Percentiles rank a stretch among this genome's conserved stretches.
These are phyloP conservation scores for Pipra filicauda DNA, from an alignment of 2,113 vertebrate species.

Conservation along the genomic window DNA sequence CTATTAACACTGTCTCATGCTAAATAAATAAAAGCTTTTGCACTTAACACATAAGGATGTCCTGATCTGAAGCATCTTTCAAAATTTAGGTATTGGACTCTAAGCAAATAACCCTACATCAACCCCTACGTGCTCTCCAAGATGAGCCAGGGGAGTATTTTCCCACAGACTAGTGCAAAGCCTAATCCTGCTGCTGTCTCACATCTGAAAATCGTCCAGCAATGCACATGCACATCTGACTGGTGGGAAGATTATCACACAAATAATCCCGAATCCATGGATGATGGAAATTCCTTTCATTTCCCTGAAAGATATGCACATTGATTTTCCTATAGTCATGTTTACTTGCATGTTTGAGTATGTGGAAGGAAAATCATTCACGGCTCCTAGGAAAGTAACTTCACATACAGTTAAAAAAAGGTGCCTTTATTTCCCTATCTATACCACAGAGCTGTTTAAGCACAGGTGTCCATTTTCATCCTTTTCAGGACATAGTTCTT, in stretches of 20 bases:
- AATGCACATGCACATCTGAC: neutral
- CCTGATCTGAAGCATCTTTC: neutral
- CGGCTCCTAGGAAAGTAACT: neutral
- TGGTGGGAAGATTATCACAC: neutral
- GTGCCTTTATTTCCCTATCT: neutral
- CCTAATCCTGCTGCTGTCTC: neutral
- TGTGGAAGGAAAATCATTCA: neutral
- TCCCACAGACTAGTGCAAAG: neutral
- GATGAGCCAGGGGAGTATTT: neutral
- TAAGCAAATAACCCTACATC: neutral
- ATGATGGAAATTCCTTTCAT: neutral
- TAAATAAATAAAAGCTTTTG: slow-evolving; percentile 30
- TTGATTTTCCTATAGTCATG: neutral
- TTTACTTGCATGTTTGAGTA: neutral
- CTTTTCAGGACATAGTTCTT: neutral
- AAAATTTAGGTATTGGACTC: neutral
- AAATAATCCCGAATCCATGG: neutral
- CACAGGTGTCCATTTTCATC: neutral
- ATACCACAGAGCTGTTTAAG: neutral
- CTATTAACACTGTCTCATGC: neutral
- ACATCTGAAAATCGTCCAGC: neutral
- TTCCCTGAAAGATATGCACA: neutral
- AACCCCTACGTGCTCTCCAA: neutral
- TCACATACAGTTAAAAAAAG: neutral
- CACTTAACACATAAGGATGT: neutral